A percentile compares a stretch with the other conserved stretches of the same genome.
Evolutionary conservation across 2,113 vertebrate genomes (phyloP).

Genomic region (Cavia porcellus): DNA sequence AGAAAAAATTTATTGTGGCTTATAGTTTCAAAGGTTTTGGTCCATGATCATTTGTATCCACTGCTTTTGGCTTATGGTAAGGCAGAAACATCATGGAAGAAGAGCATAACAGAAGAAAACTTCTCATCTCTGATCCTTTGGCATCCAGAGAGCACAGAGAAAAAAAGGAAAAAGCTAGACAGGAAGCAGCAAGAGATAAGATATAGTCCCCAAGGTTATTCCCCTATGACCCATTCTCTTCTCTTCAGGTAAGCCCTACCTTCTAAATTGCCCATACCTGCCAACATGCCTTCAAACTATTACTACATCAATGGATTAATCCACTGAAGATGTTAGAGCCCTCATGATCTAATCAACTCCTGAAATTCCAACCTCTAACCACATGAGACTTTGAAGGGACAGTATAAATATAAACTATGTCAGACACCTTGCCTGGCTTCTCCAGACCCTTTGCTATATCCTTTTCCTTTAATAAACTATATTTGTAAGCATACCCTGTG

Average conservation of each 20-base stretch:
- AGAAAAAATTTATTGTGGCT: background rate
- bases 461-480: conserved; percentile 27
- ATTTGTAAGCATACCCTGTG: conserved; percentile 1
- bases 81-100: background rate
- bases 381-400: background rate
- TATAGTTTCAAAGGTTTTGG: background rate
- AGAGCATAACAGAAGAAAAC: background rate
- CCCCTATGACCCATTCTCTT: background rate
- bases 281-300: background rate
- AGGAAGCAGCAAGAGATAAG: background rate
- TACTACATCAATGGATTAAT: background rate
- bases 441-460: background rate
- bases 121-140: background rate
- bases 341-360: background rate
- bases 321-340: background rate
- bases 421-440: background rate
- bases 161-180: background rate
- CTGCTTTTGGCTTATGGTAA: background rate
- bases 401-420: background rate
- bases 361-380: background rate
- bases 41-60: background rate
- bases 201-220: background rate
- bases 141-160: background rate
- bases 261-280: background rate
- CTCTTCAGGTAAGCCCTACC: background rate